Percentiles rank a stretch among this genome's conserved stretches.
Evolutionary conservation across 2,888 invertebrate genomes (phyloP).

Genomic region (Liopterus haemorrhoidalis): DNA sequence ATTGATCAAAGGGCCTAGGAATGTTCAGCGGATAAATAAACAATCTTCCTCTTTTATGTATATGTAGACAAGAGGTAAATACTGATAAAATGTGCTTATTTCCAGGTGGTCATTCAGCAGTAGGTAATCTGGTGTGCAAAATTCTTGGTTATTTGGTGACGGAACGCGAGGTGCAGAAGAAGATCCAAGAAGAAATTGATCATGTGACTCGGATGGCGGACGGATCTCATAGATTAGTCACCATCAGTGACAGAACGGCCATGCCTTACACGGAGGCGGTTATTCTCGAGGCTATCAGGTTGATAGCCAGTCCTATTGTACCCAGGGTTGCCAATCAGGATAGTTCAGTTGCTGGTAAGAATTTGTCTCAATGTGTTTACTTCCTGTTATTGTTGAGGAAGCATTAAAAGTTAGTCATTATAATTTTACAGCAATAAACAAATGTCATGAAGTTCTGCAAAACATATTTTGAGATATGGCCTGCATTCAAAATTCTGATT

Average conservation of each 20-base stretch:
- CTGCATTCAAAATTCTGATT: not conserved
- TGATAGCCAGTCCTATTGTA: conserved; percentile 62
- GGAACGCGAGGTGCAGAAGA: conserved; percentile 49
- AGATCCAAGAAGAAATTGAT: conserved; percentile 53
- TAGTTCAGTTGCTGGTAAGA: conserved; percentile 56
- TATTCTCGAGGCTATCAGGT: conserved; percentile 56
- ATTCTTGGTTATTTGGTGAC: conserved; percentile 53
- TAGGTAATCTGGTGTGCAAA: conserved; percentile 57
- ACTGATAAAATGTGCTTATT: no score
- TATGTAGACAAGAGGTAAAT: no score
- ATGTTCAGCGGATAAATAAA: no score
- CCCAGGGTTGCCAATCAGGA: conserved; percentile 61
- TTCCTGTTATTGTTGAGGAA: not conserved
- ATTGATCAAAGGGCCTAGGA: no score
- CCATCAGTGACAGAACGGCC: conserved; percentile 44
- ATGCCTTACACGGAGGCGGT: conserved; percentile 59
- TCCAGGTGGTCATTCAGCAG: conserved; percentile 62
- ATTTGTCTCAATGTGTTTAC: conserved; percentile 5
- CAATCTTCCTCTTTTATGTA: no score
- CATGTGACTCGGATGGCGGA: conserved; percentile 37
- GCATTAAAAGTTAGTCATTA: not conserved
- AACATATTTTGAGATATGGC: conserved; percentile 4
- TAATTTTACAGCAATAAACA: not conserved
- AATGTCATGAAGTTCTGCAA: conserved; percentile 2
- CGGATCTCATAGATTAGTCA: conserved; percentile 32